Conservation (phyloP, 2,797 vertebrate genomes). For the Cuniculus paca region DNA sequence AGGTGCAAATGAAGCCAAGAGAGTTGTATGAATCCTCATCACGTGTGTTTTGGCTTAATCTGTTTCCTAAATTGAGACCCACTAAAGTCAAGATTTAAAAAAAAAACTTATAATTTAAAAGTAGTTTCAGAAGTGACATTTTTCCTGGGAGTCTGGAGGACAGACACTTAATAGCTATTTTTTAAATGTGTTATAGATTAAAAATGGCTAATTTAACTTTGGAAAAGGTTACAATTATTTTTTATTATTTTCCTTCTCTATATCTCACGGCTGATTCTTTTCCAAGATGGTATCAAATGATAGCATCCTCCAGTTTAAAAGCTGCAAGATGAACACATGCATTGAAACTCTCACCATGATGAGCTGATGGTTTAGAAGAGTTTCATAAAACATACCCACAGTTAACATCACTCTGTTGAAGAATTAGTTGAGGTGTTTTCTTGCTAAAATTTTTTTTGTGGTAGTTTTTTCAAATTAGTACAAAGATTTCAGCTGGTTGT, state of each 20-base stretch:
- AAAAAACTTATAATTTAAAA: neutral
- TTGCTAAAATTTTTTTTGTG: slow-evolving; percentile 1
- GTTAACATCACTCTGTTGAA: neutral
- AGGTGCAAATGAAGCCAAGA: slow-evolving; percentile 18
- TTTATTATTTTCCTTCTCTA: neutral
- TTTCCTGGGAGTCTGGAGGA: neutral
- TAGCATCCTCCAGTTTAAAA: neutral
- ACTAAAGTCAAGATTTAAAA: slow-evolving; percentile 64
- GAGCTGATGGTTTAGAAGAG: neutral
- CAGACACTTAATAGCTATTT: neutral
- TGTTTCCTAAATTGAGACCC: neutral
- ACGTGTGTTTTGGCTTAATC: neutral
- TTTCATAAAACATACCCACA: neutral
- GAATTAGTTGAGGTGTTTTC: neutral
- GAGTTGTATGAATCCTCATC: neutral
- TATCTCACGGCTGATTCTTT: neutral
- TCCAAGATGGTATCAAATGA: neutral
- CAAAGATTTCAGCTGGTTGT: neutral
- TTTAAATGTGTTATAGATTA: neutral
- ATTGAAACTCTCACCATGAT: fast-evolving
- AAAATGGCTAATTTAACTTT: slow-evolving; percentile 40
- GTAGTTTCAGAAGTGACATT: neutral
- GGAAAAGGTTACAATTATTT: neutral
- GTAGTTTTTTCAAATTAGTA: neutral
- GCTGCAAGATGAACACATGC: fast-evolving